phyloP scores from a whole-genome alignment of 2,797 vertebrate genomes.

The Danionella dracula region DNA sequence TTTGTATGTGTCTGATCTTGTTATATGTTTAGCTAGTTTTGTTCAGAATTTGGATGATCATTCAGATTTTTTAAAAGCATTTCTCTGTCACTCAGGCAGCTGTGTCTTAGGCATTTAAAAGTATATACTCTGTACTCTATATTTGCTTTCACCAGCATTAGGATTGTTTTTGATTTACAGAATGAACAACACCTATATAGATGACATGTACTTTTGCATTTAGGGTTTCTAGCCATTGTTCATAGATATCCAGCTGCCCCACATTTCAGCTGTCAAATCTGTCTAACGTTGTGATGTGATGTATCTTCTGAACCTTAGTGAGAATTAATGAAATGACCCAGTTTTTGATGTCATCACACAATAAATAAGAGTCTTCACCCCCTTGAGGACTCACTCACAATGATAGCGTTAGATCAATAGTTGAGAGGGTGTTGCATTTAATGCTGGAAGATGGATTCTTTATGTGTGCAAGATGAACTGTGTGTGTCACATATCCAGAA shows the following conservation, averaged over 20 bases:
- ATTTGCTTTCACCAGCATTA: too few species aligned
- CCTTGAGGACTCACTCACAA: background rate
- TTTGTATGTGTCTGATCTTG: too few species aligned
- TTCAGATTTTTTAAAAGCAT: too few species aligned
- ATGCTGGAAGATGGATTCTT: conserved; percentile 1
- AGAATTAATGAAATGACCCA: background rate
- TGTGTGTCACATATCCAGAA: background rate
- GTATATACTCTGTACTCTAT: too few species aligned
- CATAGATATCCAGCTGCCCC: conserved; percentile 42
- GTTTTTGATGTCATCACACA: background rate
- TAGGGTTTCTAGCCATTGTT: conserved; percentile 43
- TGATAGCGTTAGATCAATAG: background rate
- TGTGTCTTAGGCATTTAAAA: too few species aligned
- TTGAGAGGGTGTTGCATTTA: background rate
- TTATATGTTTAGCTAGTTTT: too few species aligned
- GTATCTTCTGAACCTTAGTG: background rate
- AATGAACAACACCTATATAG: too few species aligned
- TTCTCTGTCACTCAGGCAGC: too few species aligned
- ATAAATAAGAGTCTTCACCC: background rate
- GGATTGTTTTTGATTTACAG: too few species aligned
- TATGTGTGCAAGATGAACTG: background rate
- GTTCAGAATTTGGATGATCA: too few species aligned
- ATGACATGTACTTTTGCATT: background rate
- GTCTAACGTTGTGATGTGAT: conserved; percentile 33
- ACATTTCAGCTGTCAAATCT: conserved; percentile 46